Evolutionary conservation across 2,113 vertebrate species (phyloP), one percentile per base, ranked within the genome.

Genomic region (Corythornis cristatus): DNA sequence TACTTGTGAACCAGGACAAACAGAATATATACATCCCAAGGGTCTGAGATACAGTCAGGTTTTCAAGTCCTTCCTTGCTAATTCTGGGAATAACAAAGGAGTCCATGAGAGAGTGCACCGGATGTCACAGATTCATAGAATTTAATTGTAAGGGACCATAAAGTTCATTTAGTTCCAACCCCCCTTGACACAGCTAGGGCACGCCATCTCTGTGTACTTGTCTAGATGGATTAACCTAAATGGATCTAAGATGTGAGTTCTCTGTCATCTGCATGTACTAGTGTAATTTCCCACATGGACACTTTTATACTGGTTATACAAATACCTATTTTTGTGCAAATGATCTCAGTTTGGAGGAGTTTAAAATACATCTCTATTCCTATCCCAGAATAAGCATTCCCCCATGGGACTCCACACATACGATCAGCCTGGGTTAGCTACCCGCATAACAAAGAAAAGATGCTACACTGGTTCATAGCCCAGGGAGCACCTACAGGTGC

Each of bases 291-390:
- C 48, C 66, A 57, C 67, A 50, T 1, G 23, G 43, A 74, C 51
- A 45, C 11, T 90, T 88, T 60, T 48, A 78, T 61, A 29, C 71
- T 62, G 53, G 4, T 42, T 37, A 72, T 14, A 61, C 35, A 82
- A 79, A 75, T 5, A 76, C 50, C 58, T 93, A 57, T 81, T 91
- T 79, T 65, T 53, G 54, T 33, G n/a, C 50, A 61, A 82, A 91
- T 91, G 88, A 93, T 15, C n/a, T 91, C 89, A 91, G 45, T 73
- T 80, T 83, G 67, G 54, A 46, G 23, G 26, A 68, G 50, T 35
- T 50, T 35, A 87, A 91, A 96, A 92, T 87, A 86, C 53, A 83
- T 62, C 22, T 51, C 83, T 86, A 72, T 51, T 92, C 83, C 45
- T 65, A 33, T 43, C 53, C 53, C 35, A 53, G 76, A 89, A 93